Base-by-base conservation (phyloP, 2,888 invertebrate genomes). In the Eremobia ochroleuca region DNA sequence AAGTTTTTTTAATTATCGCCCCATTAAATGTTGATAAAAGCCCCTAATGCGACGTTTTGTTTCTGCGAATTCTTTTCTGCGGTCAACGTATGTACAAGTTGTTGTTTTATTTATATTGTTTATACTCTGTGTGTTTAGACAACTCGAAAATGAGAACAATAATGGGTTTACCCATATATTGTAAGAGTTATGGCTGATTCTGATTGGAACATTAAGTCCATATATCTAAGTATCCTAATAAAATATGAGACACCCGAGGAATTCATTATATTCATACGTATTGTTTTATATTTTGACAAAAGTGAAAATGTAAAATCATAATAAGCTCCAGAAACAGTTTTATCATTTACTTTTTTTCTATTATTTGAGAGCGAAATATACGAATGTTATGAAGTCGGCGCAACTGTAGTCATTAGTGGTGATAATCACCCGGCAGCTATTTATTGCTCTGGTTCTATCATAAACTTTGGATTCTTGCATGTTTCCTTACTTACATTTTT, bases 1-100 rank as follows among this genome's bases (percentile, higher is more conserved):
- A 85, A 81, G 83, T 80, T 87, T 88, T 90, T 85, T 88, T 84
- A 83, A 87, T 88, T 84, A 85, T 83, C 87, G 71, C 77, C 64
- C 76, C 79, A 83, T 86, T 91, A 85, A 85, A 85, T 83, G 73
- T 81, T 78, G 81, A 83, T 87, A 88, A 88, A 85, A 85, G 81
- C 76, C 65, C 73, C 76, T 81, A 81, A 84, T 84, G 81, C 55
- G 80, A 81, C 70, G 76, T 87, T 88, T 76, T 81, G 87, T 84
- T 89, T 88, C 79, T 88, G 84, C 85, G 78, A 85, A 85, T 73
- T 67, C 40, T 65, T 76, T 83, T 71, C 49, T 15, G 59, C 73
- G 80, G 65, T 78, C 65, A 69, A 37, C 71, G 72, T 76, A 37
- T 68, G 72, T 76, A 55, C 71, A 52, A 21, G 31, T 61, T 58